Evolutionary conservation across 2,797 vertebrate genomes (phyloP).

Genomic region (Meriones psammophilus): DNA sequence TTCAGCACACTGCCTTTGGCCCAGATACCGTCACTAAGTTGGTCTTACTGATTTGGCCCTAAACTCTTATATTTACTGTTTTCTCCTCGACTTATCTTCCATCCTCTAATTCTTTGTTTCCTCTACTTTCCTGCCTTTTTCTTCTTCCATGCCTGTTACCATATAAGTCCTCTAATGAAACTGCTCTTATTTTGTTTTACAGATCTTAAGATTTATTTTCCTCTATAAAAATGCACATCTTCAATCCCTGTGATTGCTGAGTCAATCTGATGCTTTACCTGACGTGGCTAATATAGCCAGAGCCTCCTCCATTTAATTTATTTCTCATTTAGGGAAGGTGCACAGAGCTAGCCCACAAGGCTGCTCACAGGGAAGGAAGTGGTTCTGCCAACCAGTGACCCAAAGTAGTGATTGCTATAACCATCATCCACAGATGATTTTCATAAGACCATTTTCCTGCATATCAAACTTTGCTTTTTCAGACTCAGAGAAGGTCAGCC

Average conservation of each 20-base stretch:
- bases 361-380: not conserved
- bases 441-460: not conserved
- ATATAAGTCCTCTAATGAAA: not conserved
- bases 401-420: not conserved
- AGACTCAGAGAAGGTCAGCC: not conserved
- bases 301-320: not conserved
- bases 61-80: not conserved
- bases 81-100: not conserved
- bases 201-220: slow-evolving; percentile 16
- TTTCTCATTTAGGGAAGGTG: not conserved
- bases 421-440: not conserved
- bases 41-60: not conserved
- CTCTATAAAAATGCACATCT: not conserved
- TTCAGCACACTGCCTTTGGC: no score
- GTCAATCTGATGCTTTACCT: slow-evolving; percentile 1
- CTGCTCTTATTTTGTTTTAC: slow-evolving; percentile 21
- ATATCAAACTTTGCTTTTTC: not conserved
- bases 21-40: not conserved
- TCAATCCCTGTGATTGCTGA: not conserved
- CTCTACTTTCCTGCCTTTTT: slow-evolving; percentile 28
- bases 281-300: not conserved
- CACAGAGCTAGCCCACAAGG: not conserved
- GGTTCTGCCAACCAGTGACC: not conserved
- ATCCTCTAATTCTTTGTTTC: slow-evolving; percentile 32
- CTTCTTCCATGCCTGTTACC: not conserved